Base-by-base conservation (phyloP, 2,113 vertebrate genomes). In the Scytalopus superciliaris region DNA sequence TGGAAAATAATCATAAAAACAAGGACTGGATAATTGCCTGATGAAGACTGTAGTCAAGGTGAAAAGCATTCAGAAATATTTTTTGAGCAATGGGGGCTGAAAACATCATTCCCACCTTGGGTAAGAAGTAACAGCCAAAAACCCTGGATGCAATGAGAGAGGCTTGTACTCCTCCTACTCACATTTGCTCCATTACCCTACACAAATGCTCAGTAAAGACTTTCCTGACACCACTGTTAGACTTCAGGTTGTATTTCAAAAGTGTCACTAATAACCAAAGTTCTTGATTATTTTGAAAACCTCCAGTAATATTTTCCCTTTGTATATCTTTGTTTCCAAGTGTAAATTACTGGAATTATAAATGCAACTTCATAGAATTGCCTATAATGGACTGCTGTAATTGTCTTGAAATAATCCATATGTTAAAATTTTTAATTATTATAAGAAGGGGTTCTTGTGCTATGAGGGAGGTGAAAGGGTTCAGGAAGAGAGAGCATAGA, bases 361-460 rank as follows among this genome's bases (percentile, higher is more conserved):
- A 28, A 44, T 4, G 40, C 40, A 53, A 1, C 53, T 50, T 40
- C 1, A 1, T 50, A n/a, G 35, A 92, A 57, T 30, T 0, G 0
- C 31, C 28, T 62, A 3, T 55, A 44, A 56, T 3, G 25, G 77
- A 7, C 42, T 18, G 59, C 31, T 12, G 19, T 42, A 37, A 52
- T 52, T 35, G 59, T 37, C 53, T 69, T 42, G 39, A 42, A 74
- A 75, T 39, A 64, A 87, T 19, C 49, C n/a, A 2, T 57, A 24
- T 7, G 1, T 91, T 78, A 45, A 74, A 44, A 31, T 40, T 13
- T n/a, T 63, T 78, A 67, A 78, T 63, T 37, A 10, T 8, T 42
- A 5, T 57, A 27, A 39, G 42, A 55, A 81, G n/a, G 30, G 12
- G 30, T 57, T 62, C 40, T 72, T 33, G n/a, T 44, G 53, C 66